These are phyloP conservation scores for Cavia aperea DNA, from an alignment of 2,113 vertebrate species.

Conservation along the genomic window DNA sequence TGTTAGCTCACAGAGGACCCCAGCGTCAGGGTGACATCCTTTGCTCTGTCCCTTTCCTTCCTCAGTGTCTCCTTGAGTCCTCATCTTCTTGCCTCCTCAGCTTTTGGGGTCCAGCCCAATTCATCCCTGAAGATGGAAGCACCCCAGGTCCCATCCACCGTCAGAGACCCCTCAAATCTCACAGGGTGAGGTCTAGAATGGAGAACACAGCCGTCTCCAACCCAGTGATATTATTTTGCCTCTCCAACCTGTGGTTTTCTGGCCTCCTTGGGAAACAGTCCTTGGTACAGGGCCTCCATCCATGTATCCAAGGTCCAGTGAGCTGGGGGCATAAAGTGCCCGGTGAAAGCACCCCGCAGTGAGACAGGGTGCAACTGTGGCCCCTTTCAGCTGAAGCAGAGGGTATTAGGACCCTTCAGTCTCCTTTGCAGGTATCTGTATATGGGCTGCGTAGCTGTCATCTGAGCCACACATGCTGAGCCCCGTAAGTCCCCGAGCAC, in stretches of 20 bases:
- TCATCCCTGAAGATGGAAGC: background rate
- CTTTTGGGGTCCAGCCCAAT: background rate
- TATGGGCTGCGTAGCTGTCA: background rate
- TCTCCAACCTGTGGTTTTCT: background rate
- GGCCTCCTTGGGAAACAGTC: background rate
- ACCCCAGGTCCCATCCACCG: background rate
- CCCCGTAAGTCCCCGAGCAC: background rate
- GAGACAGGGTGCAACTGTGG: background rate
- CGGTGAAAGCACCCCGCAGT: background rate
- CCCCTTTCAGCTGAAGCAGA: background rate
- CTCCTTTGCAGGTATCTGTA: background rate
- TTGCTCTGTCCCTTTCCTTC: background rate
- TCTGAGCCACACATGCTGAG: background rate
- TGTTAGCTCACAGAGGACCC: rapidly evolving
- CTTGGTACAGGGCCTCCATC: background rate
- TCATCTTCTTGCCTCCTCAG: background rate
- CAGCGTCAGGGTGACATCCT: background rate
- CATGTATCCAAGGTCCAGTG: background rate
- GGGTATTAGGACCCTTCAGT: background rate
- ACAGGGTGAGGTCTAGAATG: constrained; percentile 20
- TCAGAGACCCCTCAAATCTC: background rate
- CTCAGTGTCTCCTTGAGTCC: background rate
- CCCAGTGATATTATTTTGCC: too few relatives aligned
- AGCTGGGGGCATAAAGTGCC: background rate
- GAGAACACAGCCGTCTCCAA: background rate